Evolutionary conservation across 1,140 invertebrate species (phyloP), one percentile per base, ranked within the genome.

Genomic region (Mycetomoellerius zeteki): DNA sequence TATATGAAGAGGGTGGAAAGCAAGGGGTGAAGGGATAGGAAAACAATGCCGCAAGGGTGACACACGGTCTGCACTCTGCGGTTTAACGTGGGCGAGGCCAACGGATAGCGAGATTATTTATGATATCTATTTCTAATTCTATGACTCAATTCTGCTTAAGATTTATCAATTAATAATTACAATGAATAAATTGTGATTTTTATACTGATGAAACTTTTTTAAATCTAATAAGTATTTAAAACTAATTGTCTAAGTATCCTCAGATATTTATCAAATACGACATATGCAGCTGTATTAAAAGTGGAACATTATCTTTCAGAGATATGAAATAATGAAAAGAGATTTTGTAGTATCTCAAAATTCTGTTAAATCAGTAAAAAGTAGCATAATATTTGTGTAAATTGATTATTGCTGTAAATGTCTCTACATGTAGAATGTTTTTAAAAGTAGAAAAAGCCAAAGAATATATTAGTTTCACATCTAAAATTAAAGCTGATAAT

Each of bases 71-170:
- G 37, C 24, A 27, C 12, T 16, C n/a, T 43, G 37, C 37, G 19
- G 56, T 56, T 84, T 84, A 84, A 60, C 21, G 3, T 24, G 65
- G 37, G 67, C 69, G 69, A 75, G 69, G 54, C 43, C 69, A 43
- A 3, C 21, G 33, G 67, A 58, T 12, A 52, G 16, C 30, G 82
- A 16, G 19, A 88, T 76, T 69, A 33, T 78, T 81, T 81, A 75
- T 54, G 73, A 19, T 71, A 56, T 58, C 24, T 24, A 16, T 56
- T 81, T 81, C 56, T 69, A 43, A 56, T 21, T 16, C 3, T n/a
- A 27, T 1, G 5, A 50, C 1, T 21, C 24, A n/a, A 69, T 12
- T 43, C 3, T 60, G 56, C 2, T 12, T 14, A 54, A 56, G 7
- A 56, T 69, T 8, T 3, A 24, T 47, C n/a, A n/a, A 30, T 64